These are phyloP conservation scores for Crepidodera aurea DNA, from an alignment of 2,888 invertebrate species.

Conservation along the genomic window DNA sequence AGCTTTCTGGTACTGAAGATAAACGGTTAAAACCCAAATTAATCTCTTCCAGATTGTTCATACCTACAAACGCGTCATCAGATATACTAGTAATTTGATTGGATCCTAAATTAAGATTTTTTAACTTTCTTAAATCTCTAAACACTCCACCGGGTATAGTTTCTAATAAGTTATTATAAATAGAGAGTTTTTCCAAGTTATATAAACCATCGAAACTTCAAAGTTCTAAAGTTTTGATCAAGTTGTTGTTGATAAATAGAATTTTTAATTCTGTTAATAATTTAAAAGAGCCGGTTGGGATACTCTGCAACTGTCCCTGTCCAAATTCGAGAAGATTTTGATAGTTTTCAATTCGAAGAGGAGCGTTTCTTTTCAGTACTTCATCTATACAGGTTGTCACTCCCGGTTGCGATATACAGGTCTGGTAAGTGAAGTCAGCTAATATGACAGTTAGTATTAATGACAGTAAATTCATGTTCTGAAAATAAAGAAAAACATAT, in stretches of 20 bases:
- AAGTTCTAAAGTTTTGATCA: constrained; percentile 30
- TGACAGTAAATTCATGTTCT: constrained; percentile 14
- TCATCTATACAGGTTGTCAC: constrained; percentile 35
- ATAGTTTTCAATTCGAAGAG: constrained; percentile 32
- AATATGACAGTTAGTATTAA: background rate
- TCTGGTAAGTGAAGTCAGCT: constrained; percentile 7
- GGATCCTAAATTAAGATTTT: constrained; percentile 29
- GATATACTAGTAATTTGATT: constrained; percentile 32
- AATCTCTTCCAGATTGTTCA: constrained; percentile 29
- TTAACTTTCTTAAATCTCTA: constrained; percentile 29
- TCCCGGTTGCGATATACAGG: constrained; percentile 31
- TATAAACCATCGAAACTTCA: constrained; percentile 35
- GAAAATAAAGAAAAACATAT: too few species aligned
- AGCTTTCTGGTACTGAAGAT: constrained; percentile 21
- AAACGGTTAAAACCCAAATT: constrained; percentile 38
- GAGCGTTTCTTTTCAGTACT: constrained; percentile 22
- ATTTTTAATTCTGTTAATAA: constrained; percentile 30
- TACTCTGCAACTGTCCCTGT: constrained; percentile 16
- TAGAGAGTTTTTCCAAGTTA: constrained; percentile 32
- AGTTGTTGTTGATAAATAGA: constrained; percentile 30
- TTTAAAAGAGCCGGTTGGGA: constrained; percentile 32
- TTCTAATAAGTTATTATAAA: constrained; percentile 31
- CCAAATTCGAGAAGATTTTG: constrained; percentile 31
- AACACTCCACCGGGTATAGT: constrained; percentile 21
- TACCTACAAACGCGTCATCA: constrained; percentile 28